A percentile compares a stretch with the other conserved stretches of the same genome.
These are phyloP conservation scores for Suillia variegata DNA, from an alignment of 2,888 invertebrate genomes.

Conservation along the genomic window DNA sequence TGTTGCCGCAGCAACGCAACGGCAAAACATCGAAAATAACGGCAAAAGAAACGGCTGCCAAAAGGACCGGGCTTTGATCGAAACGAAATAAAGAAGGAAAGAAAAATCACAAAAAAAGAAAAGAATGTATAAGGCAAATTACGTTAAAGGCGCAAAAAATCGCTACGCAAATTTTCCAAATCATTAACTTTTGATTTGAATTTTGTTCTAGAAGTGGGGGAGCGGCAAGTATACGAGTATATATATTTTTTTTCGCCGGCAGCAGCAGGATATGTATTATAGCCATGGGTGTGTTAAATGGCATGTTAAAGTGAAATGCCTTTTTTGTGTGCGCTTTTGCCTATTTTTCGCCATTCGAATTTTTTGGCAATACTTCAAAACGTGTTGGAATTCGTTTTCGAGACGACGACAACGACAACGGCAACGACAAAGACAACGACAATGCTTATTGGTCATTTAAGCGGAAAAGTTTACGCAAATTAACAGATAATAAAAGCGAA, in stretches of 20 bases:
- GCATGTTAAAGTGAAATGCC: slow-evolving; percentile 19
- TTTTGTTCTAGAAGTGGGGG: too few relatives aligned
- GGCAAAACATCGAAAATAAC: too few relatives aligned
- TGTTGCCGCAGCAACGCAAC: too few relatives aligned
- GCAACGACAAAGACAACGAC: too few relatives aligned
- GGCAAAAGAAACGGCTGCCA: too few relatives aligned
- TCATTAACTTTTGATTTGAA: slow-evolving; percentile 6
- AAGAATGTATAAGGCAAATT: not conserved
- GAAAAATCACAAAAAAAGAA: not conserved
- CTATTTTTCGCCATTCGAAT: too few relatives aligned
- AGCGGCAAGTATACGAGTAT: too few relatives aligned
- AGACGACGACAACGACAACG: too few relatives aligned
- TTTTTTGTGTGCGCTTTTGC: too few relatives aligned
- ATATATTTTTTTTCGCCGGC: too few relatives aligned
- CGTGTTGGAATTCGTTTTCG: slow-evolving; percentile 6
- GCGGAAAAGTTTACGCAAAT: not conserved
- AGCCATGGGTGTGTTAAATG: slow-evolving; percentile 5
- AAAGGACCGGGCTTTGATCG: too few relatives aligned
- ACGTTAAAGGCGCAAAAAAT: not conserved
- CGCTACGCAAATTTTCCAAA: slow-evolving; percentile 5
- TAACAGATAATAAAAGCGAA: slow-evolving; percentile 4
- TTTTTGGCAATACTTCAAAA: slow-evolving; percentile 21
- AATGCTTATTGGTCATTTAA: not conserved
- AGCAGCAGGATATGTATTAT: not conserved
- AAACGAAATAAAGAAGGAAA: not conserved